Evolutionary conservation across 2,888 invertebrate genomes (phyloP).

Genomic region (Drosophila dives): DNA sequence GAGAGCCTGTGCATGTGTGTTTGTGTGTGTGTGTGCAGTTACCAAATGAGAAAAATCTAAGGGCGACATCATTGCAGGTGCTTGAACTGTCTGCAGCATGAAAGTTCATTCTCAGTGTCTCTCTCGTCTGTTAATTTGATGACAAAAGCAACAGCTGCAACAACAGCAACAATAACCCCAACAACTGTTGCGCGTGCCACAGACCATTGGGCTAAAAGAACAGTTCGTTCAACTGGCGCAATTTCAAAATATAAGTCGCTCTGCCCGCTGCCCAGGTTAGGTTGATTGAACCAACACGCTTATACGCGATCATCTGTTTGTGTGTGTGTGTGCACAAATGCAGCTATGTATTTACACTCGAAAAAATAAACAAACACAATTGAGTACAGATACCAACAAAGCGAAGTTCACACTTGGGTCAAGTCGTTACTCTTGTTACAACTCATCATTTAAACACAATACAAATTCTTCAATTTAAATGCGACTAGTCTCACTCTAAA

Average conservation of each 20-base stretch:
- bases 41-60: slow-evolving; percentile 14
- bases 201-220: slow-evolving; percentile 48
- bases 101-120: slow-evolving; percentile 17
- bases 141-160: neutral
- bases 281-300: slow-evolving; percentile 50
- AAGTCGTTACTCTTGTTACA: neutral
- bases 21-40: neutral
- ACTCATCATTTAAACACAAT: neutral
- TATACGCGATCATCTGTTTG: neutral
- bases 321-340: no score
- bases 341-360: neutral
- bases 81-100: slow-evolving; percentile 50
- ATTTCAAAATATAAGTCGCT: slow-evolving; percentile 54
- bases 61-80: slow-evolving; percentile 40
- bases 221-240: slow-evolving; percentile 60
- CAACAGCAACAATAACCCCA: neutral
- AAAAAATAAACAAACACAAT: neutral
- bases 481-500: neutral
- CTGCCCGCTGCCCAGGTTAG: slow-evolving; percentile 16
- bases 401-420: neutral
- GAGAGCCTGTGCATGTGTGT: neutral
- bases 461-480: neutral
- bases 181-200: slow-evolving; percentile 51
- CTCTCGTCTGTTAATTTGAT: slow-evolving; percentile 29
- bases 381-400: neutral